Base-by-base conservation (phyloP, 2,888 invertebrate species). In the Cephus rjabovi region DNA sequence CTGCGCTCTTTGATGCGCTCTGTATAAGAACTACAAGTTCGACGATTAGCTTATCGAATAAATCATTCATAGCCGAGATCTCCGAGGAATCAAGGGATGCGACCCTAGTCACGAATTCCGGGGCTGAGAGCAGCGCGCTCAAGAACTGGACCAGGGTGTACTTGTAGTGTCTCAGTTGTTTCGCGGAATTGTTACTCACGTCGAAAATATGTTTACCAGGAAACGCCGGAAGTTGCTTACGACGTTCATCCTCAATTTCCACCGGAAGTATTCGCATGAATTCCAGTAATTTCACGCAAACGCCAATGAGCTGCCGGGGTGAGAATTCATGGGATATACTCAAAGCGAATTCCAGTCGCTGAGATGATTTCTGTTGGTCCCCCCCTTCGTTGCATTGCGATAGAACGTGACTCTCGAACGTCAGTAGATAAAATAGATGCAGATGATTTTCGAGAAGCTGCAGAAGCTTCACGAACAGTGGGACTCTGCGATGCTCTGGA, bases 401-500 rank as follows among this genome's bases (percentile, higher is more conserved):
- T 12, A 93, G 86, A 3, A 96, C 94, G 83, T 96, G 95, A 0
- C 95, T 94, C 86, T 97, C 96, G 76, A 96, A 93, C 0, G 96
- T 92, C 31, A 97, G 90, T 76, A 95, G 93, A 33, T 96, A 92
- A 86, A 97, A 96, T 23, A 95, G 92, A 94, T 96, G 95, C 0
- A 97, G 92, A 89, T 95, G 94, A 77, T 95, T 93, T 79, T 93
- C 94, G 1, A 98, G 92, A 0, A 96, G 95, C 56, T 94, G 93
- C n/a, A 98, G 92, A 2, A 98, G 93, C 85, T 96, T 96, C 56
- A 93, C 93, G 82, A 98, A 98, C 0, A 99, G 92, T 0, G 96
- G 95, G 77, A 95, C 92, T 77, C 98, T 93, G 73, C 99, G 94
- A 91, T 99, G 99, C 86, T 97, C 96, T 0, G 99, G 99, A 30